Base-by-base conservation (phyloP, 2,797 vertebrate genomes). In the Ficedula albicollis region DNA sequence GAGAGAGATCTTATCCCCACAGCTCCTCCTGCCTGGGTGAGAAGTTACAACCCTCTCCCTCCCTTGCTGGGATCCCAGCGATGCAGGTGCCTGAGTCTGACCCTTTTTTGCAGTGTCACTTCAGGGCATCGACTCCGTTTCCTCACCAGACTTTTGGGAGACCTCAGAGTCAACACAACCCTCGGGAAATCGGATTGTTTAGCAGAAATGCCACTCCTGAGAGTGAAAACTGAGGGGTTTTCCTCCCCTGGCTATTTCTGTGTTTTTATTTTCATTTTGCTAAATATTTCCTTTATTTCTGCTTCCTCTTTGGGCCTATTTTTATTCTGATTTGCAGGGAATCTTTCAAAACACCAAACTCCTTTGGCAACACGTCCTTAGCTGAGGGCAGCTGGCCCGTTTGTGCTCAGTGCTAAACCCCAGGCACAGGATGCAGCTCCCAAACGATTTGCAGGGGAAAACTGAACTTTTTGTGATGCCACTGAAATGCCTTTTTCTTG, bases 181-280 rank as follows among this genome's bases (percentile, higher is more conserved):
- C 14, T 72, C 34, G 29, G 32, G 70, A 84, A 92, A 87, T 27
- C 0, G 0, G 49, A 11, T 51, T 4, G 9, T 63, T 94, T 87
- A 87, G 63, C 70, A 92, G 81, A 95, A 95, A 82, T 4, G 43
- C 10, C 30, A 36, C 32, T 63, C 49, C 49, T 29, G 16, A 51
- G 49, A 51, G 49, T 51, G 49, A 51, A 51, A 51, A 51, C 49
- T 27, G 13, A 69, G 66, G 49, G 21, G 4, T 12, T 64, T 6
- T 10, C 8, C 2, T 19, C 67, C 29, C 18, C 60, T 25, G 10
- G n/a, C 51, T 76, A 59, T 94, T 93, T 90, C 56, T 87, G 56
- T 94, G 49, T 8, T 82, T 90, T 89, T 88, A 58, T 93, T 95
- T 94, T 89, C 56, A 89, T 88, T 89, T 93, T 79, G 52, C 15